Percentiles rank a stretch among this genome's conserved stretches.
phyloP scores from a whole-genome alignment of 2,113 vertebrate genomes.

The Oenanthe melanoleuca region DNA sequence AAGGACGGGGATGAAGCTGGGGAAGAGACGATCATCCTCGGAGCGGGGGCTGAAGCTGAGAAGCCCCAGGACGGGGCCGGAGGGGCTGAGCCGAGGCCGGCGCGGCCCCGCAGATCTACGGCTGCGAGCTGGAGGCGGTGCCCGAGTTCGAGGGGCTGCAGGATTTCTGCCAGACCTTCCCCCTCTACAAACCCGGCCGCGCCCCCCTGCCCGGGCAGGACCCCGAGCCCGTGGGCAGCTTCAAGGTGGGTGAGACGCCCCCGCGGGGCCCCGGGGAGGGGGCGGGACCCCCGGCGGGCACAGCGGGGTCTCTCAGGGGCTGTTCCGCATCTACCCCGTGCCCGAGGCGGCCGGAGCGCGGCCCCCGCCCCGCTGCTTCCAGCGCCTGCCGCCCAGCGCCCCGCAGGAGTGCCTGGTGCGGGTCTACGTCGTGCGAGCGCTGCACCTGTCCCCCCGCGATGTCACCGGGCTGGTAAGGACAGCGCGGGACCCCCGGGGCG shows the following conservation, averaged over 20 bases:
- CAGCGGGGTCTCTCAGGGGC: constrained; percentile 20
- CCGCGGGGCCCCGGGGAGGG: accelerated
- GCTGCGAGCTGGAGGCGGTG: constrained; percentile 73
- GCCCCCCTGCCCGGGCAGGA: background rate
- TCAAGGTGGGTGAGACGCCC: constrained; percentile 70
- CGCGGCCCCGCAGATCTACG: constrained; percentile 62
- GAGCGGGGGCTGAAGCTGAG: background rate
- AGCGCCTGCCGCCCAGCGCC: constrained; percentile 35
- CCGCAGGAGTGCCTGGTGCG: constrained; percentile 72
- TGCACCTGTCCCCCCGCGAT: constrained; percentile 74
- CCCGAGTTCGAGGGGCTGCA: constrained; percentile 72
- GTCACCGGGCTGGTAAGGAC: constrained; percentile 69
- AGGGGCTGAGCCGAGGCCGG: background rate
- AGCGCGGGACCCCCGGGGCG: background rate
- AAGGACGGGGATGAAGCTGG: background rate
- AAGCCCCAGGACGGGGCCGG: background rate
- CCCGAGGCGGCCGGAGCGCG: constrained; percentile 50
- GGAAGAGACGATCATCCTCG: no score
- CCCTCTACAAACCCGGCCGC: constrained; percentile 34
- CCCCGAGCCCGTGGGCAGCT: constrained; percentile 64
- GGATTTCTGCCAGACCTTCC: constrained; percentile 79
- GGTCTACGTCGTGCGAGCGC: constrained; percentile 71
- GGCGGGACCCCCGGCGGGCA: background rate
- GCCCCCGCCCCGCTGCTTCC: constrained; percentile 45
- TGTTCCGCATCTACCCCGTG: constrained; percentile 74